Evolutionary conservation across 2,888 invertebrate genomes (phyloP), one percentile per base, ranked within the genome.

Genomic region (Rhodophaea formosa): DNA sequence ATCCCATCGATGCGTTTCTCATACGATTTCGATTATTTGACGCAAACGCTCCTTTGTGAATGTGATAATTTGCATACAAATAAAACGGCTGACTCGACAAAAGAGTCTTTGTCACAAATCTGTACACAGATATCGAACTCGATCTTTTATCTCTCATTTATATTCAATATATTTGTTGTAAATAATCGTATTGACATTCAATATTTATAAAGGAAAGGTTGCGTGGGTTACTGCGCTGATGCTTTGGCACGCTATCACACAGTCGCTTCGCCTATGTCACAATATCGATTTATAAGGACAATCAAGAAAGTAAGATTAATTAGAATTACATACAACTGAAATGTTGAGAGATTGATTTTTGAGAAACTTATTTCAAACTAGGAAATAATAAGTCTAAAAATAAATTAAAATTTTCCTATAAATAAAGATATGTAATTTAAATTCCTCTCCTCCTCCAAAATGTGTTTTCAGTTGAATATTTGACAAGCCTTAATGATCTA

Each of bases 191-290:
- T 86, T 86, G 84, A 84, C 80, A 86, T 86, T 85, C 82, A 85
- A 84, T 88, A 87, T 88, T 88, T 88, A 86, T 89, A 85, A 84
- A 86, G 82, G 78, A 79, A 79, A 86, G 86, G 85, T 85, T 81
- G 85, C 82, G 87, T 86, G 84, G 86, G 86, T 82, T 84, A 62
- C 78, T 69, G 58, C 62, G 65, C 51, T 72, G 15, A 45, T 35
- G 14, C n/a, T 15, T 32, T 54, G 16, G 64, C 66, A 53, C 63
- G 47, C 62, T 63, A 62, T 83, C 64, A 80, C 77, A 80, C 75
- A 71, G 74, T 58, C 49, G 51, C 49, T 72, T 72, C 10, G 35
- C 3, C 39, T 6, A 17, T 32, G 23, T 23, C 23, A 23, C 23
- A 3, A 5, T 3, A 23, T 23, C 23, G 5, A 23, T 23, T 23